Conservation (phyloP, 2,113 vertebrate genomes). For the Connochaetes taurinus region DNA sequence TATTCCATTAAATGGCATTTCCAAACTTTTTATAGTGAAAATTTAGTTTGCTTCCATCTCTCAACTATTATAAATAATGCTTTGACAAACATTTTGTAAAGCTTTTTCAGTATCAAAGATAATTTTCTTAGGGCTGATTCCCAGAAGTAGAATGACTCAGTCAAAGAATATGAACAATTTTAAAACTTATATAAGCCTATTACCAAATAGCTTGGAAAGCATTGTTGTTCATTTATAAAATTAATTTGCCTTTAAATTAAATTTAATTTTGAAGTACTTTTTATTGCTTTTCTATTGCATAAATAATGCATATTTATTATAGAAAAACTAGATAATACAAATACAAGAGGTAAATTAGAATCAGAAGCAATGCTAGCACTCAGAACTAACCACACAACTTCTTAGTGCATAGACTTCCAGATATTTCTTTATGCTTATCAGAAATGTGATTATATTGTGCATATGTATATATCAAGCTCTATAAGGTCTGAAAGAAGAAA, state of each 20-base stretch:
- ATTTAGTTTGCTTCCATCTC: background rate
- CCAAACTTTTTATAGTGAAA: background rate
- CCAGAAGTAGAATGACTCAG: constrained; percentile 23
- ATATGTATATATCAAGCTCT: background rate
- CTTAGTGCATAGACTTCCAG: background rate
- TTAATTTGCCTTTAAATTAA: constrained; percentile 60
- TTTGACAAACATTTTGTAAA: constrained; percentile 25
- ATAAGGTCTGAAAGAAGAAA: background rate
- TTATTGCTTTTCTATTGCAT: constrained; percentile 25
- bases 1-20: background rate
- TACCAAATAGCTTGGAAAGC: constrained; percentile 30
- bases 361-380: background rate
- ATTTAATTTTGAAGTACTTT: constrained; percentile 34
- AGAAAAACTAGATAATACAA: constrained; percentile 6
- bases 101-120: constrained; percentile 1
- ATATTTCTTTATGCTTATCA: background rate
- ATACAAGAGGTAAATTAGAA: constrained; percentile 17
- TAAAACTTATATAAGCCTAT: constrained; percentile 8
- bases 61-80: constrained; percentile 29
- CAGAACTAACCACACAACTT: background rate
- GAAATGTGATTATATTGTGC: background rate
- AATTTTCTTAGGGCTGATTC: constrained; percentile 38
- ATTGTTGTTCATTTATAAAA: constrained; percentile 45
- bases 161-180: constrained; percentile 40
- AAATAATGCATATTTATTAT: constrained; percentile 6